A percentile compares a stretch with the other conserved stretches of the same genome.
Evolutionary conservation across 2,888 invertebrate genomes (phyloP).

Genomic region (Athalia rosae): DNA sequence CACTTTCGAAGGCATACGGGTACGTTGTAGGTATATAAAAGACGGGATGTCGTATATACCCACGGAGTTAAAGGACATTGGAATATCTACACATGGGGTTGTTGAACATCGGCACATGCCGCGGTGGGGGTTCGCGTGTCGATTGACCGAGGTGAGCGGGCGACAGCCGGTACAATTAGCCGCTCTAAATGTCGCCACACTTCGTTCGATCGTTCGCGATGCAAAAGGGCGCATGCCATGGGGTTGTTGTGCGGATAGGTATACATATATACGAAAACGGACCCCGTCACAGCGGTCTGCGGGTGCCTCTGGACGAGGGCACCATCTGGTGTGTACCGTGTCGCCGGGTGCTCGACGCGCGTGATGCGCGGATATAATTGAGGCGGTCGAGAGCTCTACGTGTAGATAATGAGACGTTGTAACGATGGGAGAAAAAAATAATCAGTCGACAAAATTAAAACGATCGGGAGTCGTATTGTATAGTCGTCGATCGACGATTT

Average conservation of each 20-base stretch:
- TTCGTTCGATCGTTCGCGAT: constrained; percentile 61
- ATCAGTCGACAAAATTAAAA: neutral
- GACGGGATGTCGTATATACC: no score
- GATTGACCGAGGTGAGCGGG: constrained; percentile 22
- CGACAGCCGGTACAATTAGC: constrained; percentile 59
- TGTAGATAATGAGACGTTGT: neutral
- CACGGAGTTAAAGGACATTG: no score
- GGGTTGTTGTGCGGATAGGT: constrained; percentile 17
- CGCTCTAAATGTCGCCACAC: constrained; percentile 67
- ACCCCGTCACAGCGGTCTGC: constrained; percentile 18
- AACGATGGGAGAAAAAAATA: neutral
- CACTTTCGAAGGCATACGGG: no score
- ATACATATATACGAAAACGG: constrained; percentile 13
- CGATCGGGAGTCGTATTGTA: neutral
- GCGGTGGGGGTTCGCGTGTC: constrained; percentile 33
- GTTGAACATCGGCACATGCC: constrained; percentile 15
- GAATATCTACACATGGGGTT: no score
- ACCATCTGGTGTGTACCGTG: neutral
- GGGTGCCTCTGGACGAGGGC: constrained; percentile 17
- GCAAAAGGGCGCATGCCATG: neutral
- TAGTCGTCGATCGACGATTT: no score
- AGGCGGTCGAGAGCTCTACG: neutral
- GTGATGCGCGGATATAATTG: constrained; percentile 18
- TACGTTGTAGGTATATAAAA: no score
- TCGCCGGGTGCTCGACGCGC: constrained; percentile 21